Evolutionary conservation across 1,140 invertebrate species (phyloP).

Genomic region (Zaprionus ornatus): DNA sequence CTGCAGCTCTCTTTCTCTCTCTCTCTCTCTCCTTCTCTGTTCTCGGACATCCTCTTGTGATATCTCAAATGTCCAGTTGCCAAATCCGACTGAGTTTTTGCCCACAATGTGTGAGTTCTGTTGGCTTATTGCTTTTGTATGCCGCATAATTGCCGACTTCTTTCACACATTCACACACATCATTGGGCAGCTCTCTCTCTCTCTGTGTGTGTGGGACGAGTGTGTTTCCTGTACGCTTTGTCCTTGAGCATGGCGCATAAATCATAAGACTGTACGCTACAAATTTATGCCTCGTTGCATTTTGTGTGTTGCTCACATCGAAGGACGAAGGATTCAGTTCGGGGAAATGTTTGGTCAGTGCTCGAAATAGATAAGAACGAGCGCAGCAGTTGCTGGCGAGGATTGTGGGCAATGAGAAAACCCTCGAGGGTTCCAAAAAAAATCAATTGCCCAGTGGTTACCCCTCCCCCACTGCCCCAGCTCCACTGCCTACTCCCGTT

Average conservation of each 20-base stretch:
- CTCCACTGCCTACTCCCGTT: not conserved
- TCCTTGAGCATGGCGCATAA: conserved; percentile 73
- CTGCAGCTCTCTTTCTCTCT: not conserved
- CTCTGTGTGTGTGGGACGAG: conserved; percentile 13
- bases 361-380: conserved; percentile 62
- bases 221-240: conserved; percentile 49
- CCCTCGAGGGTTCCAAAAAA: not conserved
- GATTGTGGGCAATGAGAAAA: not conserved
- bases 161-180: conserved; percentile 63
- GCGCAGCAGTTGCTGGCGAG: conserved; percentile 3
- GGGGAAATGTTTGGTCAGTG: conserved; percentile 55
- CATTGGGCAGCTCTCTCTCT: conserved; percentile 44
- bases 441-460: conserved; percentile 4
- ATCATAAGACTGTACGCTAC: conserved; percentile 52
- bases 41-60: conserved; percentile 46
- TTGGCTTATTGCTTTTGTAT: conserved; percentile 81
- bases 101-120: conserved; percentile 79
- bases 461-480: not conserved
- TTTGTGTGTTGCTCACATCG: conserved; percentile 44
- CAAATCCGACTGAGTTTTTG: conserved; percentile 38
- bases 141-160: conserved; percentile 80
- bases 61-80: conserved; percentile 76
- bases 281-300: conserved; percentile 77
- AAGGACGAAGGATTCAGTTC: conserved; percentile 6
- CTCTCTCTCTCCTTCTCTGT: not conserved